Evolutionary conservation across 2,797 vertebrate species (phyloP).

Genomic region (Coregonus ussuriensis): DNA sequence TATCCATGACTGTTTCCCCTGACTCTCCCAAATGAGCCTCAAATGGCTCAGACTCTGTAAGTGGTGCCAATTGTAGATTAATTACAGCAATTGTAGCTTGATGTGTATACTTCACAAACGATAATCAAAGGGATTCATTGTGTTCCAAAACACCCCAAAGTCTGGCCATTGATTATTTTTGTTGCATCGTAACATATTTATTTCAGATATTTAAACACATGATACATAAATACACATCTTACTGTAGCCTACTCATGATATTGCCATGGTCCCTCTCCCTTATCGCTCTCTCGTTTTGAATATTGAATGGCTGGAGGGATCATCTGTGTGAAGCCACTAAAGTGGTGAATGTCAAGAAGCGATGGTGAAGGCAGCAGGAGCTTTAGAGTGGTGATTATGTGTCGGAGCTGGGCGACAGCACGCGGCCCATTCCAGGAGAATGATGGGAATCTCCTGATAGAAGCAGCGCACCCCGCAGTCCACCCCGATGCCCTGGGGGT

Average conservation of each 20-base stretch:
- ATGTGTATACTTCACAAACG: not conserved
- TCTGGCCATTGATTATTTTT: not conserved
- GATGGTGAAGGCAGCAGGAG: slow-evolving; percentile 22
- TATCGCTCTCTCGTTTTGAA: not conserved
- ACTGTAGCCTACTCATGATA: not conserved
- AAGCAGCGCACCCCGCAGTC: slow-evolving; percentile 56
- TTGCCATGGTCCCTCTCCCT: not conserved
- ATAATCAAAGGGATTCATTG: not conserved
- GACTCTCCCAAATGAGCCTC: slow-evolving; percentile 23
- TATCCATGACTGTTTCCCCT: slow-evolving; percentile 34
- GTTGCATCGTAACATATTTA: not conserved
- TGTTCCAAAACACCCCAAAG: not conserved
- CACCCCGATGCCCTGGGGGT: slow-evolving; percentile 68
- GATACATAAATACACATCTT: not conserved
- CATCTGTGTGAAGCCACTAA: slow-evolving; percentile 29
- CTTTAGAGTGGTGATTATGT: slow-evolving; percentile 36
- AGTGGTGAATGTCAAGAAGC: slow-evolving; percentile 17
- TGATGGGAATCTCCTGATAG: slow-evolving; percentile 74
- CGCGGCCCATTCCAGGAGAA: slow-evolving; percentile 53
- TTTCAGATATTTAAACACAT: not conserved
- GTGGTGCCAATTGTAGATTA: slow-evolving; percentile 18
- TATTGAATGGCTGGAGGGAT: slow-evolving; percentile 15
- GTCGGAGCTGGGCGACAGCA: slow-evolving; percentile 15
- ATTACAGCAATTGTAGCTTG: not conserved
- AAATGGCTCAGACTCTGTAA: slow-evolving; percentile 8